Evolutionary conservation across 2,113 vertebrate genomes (phyloP).

Genomic region (Brienomyrus longianalis): DNA sequence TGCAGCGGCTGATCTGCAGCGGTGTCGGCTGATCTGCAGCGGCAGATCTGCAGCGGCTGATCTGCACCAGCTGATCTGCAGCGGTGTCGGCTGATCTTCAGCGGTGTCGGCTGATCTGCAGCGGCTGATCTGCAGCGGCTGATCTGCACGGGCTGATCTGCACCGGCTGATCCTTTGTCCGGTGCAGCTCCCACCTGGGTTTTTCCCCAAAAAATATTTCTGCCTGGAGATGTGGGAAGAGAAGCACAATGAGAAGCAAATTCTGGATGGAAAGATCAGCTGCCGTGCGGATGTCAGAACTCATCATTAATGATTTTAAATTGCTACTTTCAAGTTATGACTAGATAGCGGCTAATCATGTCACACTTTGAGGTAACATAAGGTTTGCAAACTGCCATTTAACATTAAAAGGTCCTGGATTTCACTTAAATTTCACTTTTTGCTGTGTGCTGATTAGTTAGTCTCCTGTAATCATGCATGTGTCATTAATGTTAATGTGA

Average conservation of each 20-base stretch:
- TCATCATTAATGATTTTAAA: not conserved
- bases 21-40: too few species aligned
- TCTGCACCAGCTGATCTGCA: too few species aligned
- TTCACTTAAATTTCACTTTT: not conserved
- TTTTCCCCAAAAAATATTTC: not conserved
- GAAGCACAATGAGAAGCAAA: not conserved
- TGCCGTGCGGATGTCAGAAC: not conserved
- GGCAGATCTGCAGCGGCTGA: too few species aligned
- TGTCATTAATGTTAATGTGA: not conserved
- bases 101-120: too few species aligned
- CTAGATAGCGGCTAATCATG: not conserved
- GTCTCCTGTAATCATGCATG: not conserved
- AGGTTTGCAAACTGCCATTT: not conserved
- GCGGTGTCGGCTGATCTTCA: too few species aligned
- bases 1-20: too few species aligned
- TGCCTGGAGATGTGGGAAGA: not conserved
- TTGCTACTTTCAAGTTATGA: not conserved
- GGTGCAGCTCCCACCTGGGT: not conserved
- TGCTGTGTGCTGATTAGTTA: not conserved
- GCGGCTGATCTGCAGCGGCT: too few species aligned
- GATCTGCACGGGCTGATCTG: not conserved
- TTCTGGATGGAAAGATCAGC: not conserved
- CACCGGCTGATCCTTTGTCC: not conserved
- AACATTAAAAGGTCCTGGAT: not conserved
- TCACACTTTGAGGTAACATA: not conserved